Evolutionary conservation across 2,888 invertebrate genomes (phyloP).

Genomic region (Drosophila atripex): DNA sequence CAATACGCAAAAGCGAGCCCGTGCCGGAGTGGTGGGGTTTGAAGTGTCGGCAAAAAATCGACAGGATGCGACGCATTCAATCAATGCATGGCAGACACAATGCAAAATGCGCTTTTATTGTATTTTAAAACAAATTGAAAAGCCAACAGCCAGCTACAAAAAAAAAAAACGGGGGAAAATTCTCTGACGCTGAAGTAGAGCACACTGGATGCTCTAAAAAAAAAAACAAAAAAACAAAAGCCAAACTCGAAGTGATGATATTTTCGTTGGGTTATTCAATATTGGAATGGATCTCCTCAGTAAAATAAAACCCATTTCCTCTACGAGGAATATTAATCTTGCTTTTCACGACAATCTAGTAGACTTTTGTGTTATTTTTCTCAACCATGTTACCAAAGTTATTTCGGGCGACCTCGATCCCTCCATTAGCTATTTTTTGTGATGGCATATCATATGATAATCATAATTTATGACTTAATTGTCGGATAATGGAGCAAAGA

Average conservation of each 20-base stretch:
- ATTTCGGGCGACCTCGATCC: slow-evolving; percentile 30
- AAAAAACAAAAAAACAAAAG: neutral
- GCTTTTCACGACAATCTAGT: neutral
- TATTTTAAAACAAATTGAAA: slow-evolving; percentile 79
- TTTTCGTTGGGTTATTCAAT: neutral
- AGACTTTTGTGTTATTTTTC: neutral
- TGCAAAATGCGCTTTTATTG: slow-evolving; percentile 76
- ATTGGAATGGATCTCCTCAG: neutral
- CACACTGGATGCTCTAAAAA: slow-evolving; percentile 30
- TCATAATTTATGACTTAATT: slow-evolving; percentile 26
- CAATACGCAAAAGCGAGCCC: slow-evolving; percentile 51
- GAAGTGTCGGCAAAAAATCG: slow-evolving; percentile 11
- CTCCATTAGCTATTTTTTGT: neutral
- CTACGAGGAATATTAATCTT: neutral
- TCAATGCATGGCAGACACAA: slow-evolving; percentile 75
- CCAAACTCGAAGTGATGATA: neutral
- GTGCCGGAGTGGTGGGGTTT: slow-evolving; percentile 11
- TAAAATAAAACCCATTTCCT: neutral
- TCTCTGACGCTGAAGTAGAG: neutral
- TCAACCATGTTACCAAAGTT: neutral
- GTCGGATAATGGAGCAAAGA: slow-evolving; percentile 19
- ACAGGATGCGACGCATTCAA: slow-evolving; percentile 59
- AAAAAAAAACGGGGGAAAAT: slow-evolving; percentile 18
- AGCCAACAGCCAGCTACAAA: slow-evolving; percentile 41
- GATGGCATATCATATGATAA: slow-evolving; percentile 12